Evolutionary conservation across 2,797 vertebrate species (phyloP).

Genomic region (Falco naumanni): DNA sequence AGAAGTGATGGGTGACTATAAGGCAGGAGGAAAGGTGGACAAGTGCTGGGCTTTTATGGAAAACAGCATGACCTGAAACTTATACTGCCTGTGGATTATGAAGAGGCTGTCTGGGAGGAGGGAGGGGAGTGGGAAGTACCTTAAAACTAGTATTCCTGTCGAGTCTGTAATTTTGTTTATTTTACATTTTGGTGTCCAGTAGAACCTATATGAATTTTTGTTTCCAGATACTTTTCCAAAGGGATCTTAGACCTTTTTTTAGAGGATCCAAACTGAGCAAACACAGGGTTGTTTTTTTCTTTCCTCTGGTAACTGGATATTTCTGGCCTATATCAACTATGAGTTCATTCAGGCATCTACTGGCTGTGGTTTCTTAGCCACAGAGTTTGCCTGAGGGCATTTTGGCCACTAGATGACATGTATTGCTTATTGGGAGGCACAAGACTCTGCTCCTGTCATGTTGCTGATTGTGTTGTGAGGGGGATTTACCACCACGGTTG

Average conservation of each 20-base stretch:
- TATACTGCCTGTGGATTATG: neutral
- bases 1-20: neutral
- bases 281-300: neutral
- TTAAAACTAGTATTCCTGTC: neutral
- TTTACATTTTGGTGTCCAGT: constrained; percentile 1
- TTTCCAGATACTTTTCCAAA: neutral
- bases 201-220: neutral
- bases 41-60: neutral
- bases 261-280: neutral
- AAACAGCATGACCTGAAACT: neutral
- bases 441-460: neutral
- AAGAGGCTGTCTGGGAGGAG: neutral
- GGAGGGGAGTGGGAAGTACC: neutral
- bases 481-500: neutral
- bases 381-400: neutral
- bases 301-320: neutral
- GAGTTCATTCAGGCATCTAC: neutral
- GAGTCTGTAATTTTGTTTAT: neutral
- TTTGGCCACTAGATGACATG: neutral
- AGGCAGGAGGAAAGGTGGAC: neutral
- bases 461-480: neutral
- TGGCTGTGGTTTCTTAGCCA: neutral
- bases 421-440: neutral
- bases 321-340: constrained; percentile 8
- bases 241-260: neutral